Percentiles rank a stretch among this genome's conserved stretches.
Evolutionary conservation across 2,888 invertebrate genomes (phyloP).

Genomic region (Camponotus fellah): DNA sequence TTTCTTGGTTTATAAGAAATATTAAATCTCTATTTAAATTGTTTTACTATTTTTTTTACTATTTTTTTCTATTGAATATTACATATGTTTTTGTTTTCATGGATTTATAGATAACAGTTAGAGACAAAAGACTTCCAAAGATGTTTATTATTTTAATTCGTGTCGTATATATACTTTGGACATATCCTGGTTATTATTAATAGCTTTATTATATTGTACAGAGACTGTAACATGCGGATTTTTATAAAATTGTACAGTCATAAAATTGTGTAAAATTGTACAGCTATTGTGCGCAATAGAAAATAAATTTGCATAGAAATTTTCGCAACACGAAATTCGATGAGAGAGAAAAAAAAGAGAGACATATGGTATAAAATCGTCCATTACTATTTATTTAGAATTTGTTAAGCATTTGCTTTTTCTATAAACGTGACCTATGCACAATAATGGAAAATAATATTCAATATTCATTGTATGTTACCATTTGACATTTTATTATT

Average conservation of each 20-base stretch:
- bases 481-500: not conserved
- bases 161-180: not conserved
- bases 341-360: not conserved
- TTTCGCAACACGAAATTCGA: not conserved
- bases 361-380: not conserved
- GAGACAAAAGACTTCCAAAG: not conserved
- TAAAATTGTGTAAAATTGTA: too few species aligned
- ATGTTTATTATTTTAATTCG: not conserved
- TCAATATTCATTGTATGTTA: not conserved
- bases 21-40: slow-evolving; percentile 1
- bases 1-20: not conserved
- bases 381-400: not conserved
- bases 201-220: not conserved
- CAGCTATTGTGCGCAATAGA: not conserved
- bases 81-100: not conserved
- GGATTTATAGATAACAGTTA: not conserved
- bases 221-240: too few species aligned
- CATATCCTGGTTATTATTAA: not conserved
- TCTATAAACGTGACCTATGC: not conserved
- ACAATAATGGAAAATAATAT: slow-evolving; percentile 3
- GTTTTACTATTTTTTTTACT: slow-evolving; percentile 9
- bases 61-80: not conserved
- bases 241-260: too few species aligned
- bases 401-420: slow-evolving; percentile 24
- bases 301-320: slow-evolving; percentile 8